Base-by-base conservation (phyloP, 2,888 invertebrate species). In the Apoderus coryli region DNA sequence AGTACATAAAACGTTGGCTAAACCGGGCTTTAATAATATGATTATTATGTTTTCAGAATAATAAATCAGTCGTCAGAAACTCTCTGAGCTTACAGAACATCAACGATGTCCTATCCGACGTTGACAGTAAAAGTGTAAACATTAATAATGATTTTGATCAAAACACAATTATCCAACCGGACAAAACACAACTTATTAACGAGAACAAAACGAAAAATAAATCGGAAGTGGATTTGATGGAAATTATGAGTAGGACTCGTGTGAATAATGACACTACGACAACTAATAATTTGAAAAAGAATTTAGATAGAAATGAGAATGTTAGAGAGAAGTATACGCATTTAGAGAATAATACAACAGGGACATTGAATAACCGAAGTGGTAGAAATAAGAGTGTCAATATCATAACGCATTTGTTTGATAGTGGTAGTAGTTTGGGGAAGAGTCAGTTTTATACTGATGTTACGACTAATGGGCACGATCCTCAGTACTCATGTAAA, bases 361-460 rank as follows among this genome's bases (percentile, higher is more conserved):
- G 30, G 11, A 34, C 38, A 3, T 22, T 39, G 24, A 36, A 15
- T 14, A 5, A 26, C 14, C 32, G 31, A 15, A 39, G 40, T 4
- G 35, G 43, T 37, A 58, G 72, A 42, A 60, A 65, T 42, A 73
- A 71, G 49, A 73, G 72, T 47, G 55, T 62, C 4, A 74, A 72
- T 53, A 57, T 67, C 22, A 49, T 73, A 34, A 61, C 65, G 34
- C 72, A 73, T 44, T 49, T 73, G 33, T 57, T 46, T 3, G 45
- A 44, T 3, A 34, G 44, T 9, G 36, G 26, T 14, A 37, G 34
- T 14, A 41, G 38, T 2, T 13, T 36, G 31, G 44, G 39, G 12
- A 43, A 39, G 28, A 45, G 43, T 27, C 46, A 42, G 23, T 47
- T 47, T 40, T 47, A 47, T 27, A 44, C 40, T 4, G 33, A 33